Percentiles rank a stretch among this genome's conserved stretches.
These are phyloP conservation scores for Notamacropus eugenii DNA, from an alignment of 2,797 vertebrate genomes.

Conservation along the genomic window DNA sequence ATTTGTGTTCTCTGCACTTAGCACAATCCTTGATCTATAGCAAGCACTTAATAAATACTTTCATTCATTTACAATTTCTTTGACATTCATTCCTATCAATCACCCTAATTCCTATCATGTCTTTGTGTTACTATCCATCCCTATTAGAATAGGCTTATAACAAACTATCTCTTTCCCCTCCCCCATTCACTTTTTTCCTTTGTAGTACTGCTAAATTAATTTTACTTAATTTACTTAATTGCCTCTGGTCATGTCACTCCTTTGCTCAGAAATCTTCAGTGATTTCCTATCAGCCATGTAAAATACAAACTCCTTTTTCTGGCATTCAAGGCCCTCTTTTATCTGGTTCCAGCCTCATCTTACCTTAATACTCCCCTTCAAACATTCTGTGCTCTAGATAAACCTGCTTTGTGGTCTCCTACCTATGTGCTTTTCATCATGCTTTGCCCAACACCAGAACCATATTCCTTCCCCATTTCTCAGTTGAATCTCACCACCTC, in stretches of 20 bases:
- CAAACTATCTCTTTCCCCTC: rapidly evolving
- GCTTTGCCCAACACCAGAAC: not conserved
- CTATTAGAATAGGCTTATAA: not conserved
- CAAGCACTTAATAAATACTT: not conserved
- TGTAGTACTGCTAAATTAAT: not conserved
- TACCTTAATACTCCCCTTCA: not conserved
- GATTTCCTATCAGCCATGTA: not conserved
- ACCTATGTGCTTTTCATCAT: not conserved
- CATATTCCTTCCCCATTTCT: not conserved
- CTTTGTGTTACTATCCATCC: not conserved
- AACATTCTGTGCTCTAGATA: not conserved
- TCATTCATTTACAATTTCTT: not conserved
- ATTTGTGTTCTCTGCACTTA: not conserved
- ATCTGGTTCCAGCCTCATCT: not conserved
- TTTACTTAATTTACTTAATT: not conserved
- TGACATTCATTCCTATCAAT: not conserved
- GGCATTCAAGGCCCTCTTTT: not conserved
- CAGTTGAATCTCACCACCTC: not conserved
- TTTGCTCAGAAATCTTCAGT: not conserved
- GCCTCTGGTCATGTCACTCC: not conserved
- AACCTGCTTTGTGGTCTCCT: not conserved
- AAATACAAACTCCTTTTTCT: not conserved
- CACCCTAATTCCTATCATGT: not conserved
- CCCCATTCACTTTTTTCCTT: not conserved
- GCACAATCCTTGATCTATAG: not conserved